These are phyloP conservation scores for Camelus dromedarius DNA, from an alignment of 2,113 vertebrate species.

Conservation along the genomic window DNA sequence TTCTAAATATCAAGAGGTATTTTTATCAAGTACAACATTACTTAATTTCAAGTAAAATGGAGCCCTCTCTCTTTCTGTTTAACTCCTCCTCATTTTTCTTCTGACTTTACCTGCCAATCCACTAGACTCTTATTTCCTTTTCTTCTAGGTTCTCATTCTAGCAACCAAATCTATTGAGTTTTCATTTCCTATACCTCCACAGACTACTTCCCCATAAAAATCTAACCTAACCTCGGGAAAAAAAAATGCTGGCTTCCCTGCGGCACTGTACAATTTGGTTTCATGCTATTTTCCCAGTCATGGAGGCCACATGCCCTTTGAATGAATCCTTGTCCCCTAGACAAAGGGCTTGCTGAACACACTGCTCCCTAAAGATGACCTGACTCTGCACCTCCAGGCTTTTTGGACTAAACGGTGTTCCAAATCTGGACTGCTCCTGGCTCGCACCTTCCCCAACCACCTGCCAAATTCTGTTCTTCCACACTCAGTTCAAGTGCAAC, in stretches of 20 bases:
- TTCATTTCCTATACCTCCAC: conserved; percentile 40
- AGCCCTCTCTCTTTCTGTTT: not conserved
- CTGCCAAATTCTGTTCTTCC: conserved; percentile 10
- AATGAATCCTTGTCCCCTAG: not conserved
- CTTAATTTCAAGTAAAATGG: conserved; percentile 27
- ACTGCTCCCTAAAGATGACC: not conserved
- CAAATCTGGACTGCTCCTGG: not conserved
- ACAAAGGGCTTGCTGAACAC: not conserved
- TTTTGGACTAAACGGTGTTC: not conserved
- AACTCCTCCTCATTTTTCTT: conserved; percentile 5
- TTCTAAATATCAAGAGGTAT: conserved; percentile 40
- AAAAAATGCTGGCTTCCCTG: not conserved
- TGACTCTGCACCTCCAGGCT: not conserved
- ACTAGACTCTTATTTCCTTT: not conserved
- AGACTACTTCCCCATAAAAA: not conserved
- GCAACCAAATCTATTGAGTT: not conserved
- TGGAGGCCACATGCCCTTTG: not conserved
- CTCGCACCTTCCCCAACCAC: not conserved
- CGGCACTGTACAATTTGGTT: not conserved
- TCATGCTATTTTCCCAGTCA: not conserved
- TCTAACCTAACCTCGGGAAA: not conserved
- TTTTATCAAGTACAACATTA: conserved; percentile 11
- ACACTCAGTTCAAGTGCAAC: not conserved
- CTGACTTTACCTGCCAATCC: not conserved
- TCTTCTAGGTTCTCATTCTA: conserved; percentile 5